Percentiles rank a stretch among this genome's conserved stretches.
Evolutionary conservation across 2,797 vertebrate species (phyloP).

Genomic region (Sebastes elongatus): DNA sequence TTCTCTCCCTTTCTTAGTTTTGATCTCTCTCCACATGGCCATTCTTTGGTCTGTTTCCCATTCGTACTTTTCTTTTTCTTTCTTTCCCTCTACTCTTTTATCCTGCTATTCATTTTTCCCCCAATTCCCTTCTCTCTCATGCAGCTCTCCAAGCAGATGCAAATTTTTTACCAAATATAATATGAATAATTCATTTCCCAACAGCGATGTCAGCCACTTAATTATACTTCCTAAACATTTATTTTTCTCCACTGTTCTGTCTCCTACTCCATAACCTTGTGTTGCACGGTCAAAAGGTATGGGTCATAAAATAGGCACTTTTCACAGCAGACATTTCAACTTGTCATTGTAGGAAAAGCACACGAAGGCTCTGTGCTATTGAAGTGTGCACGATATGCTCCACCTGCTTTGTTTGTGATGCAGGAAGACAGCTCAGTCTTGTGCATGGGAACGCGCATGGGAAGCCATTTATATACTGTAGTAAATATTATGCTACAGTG

Average conservation of each 20-base stretch:
- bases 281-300: constrained; percentile 28
- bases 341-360: not conserved
- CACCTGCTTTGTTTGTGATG: not conserved
- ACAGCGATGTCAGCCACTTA: constrained; percentile 80
- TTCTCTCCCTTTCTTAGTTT: not conserved
- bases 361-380: not conserved
- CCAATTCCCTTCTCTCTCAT: constrained; percentile 39
- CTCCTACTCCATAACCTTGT: constrained; percentile 11
- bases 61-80: constrained; percentile 26
- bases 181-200: constrained; percentile 80
- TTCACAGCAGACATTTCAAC: not conserved
- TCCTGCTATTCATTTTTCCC: constrained; percentile 2
- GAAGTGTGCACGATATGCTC: not conserved
- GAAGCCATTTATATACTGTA: not conserved
- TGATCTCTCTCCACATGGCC: constrained; percentile 13
- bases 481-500: not conserved
- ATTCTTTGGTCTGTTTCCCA: constrained; percentile 33
- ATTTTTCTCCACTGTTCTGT: constrained; percentile 45
- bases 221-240: constrained; percentile 81
- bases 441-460: not conserved
- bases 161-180: constrained; percentile 72
- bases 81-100: constrained; percentile 31
- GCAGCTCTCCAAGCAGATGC: constrained; percentile 61
- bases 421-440: not conserved
- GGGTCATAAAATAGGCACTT: constrained; percentile 8